Conservation (phyloP, 2,888 invertebrate genomes). For the Hyposoter dolosus region DNA sequence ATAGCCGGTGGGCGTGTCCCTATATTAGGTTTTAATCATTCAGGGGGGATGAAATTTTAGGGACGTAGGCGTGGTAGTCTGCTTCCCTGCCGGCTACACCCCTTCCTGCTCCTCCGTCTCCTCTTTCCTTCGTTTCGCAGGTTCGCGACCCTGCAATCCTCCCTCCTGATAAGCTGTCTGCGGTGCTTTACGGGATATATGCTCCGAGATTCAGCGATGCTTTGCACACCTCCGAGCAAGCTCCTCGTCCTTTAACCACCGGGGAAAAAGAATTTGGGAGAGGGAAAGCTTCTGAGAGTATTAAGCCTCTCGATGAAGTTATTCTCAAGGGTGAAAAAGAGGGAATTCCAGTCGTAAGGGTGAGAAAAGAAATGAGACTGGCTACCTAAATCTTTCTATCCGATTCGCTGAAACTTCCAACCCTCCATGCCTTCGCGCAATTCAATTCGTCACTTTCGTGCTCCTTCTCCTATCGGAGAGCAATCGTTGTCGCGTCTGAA, state of each 20-base stretch:
- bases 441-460: slow-evolving; percentile 1
- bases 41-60: slow-evolving; percentile 82
- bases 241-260: slow-evolving; percentile 18
- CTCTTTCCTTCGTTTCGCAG: slow-evolving; percentile 72
- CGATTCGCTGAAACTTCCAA: slow-evolving; percentile 32
- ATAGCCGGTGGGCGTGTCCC: slow-evolving; percentile 82
- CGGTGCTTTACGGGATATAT: neutral
- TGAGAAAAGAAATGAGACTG: slow-evolving; percentile 1
- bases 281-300: slow-evolving; percentile 20
- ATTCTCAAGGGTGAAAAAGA: slow-evolving; percentile 9
- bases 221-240: slow-evolving; percentile 25
- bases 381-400: slow-evolving; percentile 5
- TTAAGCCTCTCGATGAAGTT: slow-evolving; percentile 23
- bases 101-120: slow-evolving; percentile 78
- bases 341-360: neutral
- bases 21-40: slow-evolving; percentile 85
- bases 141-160: slow-evolving; percentile 59
- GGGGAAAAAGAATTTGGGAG: slow-evolving; percentile 10
- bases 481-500: neutral
- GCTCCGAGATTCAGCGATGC: slow-evolving; percentile 21
- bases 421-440: neutral
- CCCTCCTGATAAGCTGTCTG: slow-evolving; percentile 46
- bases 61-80: slow-evolving; percentile 84
- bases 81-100: slow-evolving; percentile 83
- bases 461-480: neutral